Evolutionary conservation across 2,797 vertebrate species (phyloP).

Genomic region (Syngnathus rostellatus): DNA sequence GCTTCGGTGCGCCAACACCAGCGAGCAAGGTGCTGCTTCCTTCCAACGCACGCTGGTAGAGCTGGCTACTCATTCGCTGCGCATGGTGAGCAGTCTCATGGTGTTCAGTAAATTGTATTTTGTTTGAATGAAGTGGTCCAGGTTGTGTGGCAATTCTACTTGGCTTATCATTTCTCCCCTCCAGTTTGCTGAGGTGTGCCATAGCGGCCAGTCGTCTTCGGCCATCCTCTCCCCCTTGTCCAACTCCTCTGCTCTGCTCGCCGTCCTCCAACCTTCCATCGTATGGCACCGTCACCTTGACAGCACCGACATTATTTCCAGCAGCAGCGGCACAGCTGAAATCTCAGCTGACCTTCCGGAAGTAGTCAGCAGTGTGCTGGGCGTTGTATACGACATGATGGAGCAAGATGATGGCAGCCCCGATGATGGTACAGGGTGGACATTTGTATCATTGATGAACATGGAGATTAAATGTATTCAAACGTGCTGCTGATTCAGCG

Average conservation of each 20-base stretch:
- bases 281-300: conserved; percentile 26
- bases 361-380: conserved; percentile 72
- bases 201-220: conserved; percentile 56
- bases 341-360: conserved; percentile 62
- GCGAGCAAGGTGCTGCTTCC: conserved; percentile 20
- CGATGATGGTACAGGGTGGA: conserved; percentile 42
- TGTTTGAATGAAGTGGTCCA: no score
- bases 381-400: conserved; percentile 54
- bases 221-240: conserved; percentile 79
- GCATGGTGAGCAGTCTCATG: conserved; percentile 69
- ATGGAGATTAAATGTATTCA: neutral
- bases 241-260: conserved; percentile 68
- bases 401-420: conserved; percentile 37
- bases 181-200: conserved; percentile 74
- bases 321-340: conserved; percentile 42
- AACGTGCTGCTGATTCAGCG: neutral
- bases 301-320: conserved; percentile 23
- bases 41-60: conserved; percentile 68
- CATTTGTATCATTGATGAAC: neutral
- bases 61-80: conserved; percentile 56
- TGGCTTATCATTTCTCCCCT: neutral
- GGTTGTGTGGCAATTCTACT: no score
- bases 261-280: conserved; percentile 58
- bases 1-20: conserved; percentile 52
- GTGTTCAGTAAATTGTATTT: no score